These are phyloP conservation scores for Typhlomys cinereus DNA, from an alignment of 2,113 vertebrate species.

Conservation along the genomic window DNA sequence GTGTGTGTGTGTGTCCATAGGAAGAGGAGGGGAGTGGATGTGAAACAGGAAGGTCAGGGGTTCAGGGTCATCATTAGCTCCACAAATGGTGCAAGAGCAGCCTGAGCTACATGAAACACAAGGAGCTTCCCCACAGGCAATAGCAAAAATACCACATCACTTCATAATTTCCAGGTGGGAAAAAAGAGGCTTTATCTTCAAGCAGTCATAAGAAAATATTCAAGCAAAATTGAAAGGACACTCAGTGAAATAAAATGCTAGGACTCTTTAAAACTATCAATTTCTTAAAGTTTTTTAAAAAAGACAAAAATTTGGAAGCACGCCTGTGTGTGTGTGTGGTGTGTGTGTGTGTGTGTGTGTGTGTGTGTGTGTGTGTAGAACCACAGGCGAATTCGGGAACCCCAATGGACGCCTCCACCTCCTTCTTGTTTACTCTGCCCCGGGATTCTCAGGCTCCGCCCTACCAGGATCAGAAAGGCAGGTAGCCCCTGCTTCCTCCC, in stretches of 20 bases:
- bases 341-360: too few species aligned
- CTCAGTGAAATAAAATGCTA: background rate
- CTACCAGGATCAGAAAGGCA: too few species aligned
- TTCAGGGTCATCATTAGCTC: background rate
- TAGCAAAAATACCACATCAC: background rate
- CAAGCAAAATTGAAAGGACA: background rate
- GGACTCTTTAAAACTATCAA: background rate
- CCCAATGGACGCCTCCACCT: too few species aligned
- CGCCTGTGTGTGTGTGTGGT: too few species aligned
- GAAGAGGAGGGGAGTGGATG: too few species aligned
- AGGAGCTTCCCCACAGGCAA: background rate
- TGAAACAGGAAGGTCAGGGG: background rate
- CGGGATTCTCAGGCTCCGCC: too few species aligned
- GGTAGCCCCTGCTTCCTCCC: too few species aligned
- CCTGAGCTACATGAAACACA: background rate
- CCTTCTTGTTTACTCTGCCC: too few species aligned
- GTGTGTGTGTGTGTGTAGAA: too few species aligned
- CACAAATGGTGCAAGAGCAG: background rate
- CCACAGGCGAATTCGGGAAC: background rate
- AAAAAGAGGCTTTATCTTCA: background rate
- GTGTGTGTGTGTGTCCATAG: too few species aligned
- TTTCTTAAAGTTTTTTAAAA: background rate
- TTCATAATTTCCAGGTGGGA: background rate
- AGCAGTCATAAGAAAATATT: background rate
- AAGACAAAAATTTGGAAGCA: background rate